These are phyloP conservation scores for Bovichtus variegatus DNA, from an alignment of 2,797 vertebrate genomes.

Conservation along the genomic window DNA sequence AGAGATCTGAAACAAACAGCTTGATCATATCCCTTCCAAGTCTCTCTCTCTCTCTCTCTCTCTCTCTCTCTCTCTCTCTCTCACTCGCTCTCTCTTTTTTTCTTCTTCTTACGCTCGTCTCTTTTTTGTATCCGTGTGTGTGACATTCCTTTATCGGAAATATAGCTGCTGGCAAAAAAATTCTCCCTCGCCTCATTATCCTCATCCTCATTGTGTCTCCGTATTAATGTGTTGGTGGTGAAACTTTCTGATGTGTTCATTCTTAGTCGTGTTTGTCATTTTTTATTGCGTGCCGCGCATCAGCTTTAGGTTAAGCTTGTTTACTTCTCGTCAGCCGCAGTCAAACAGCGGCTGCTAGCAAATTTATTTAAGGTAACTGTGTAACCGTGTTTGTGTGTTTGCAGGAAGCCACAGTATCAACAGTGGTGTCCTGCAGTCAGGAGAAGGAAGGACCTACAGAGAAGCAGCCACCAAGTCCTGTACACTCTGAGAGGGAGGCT, in stretches of 20 bases:
- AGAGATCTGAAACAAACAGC: slow-evolving; percentile 52
- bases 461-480: slow-evolving; percentile 84
- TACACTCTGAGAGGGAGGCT: slow-evolving; percentile 93
- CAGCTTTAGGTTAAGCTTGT: slow-evolving; percentile 36
- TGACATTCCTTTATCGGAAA: slow-evolving; percentile 46
- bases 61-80: slow-evolving; percentile 31
- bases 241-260: slow-evolving; percentile 50
- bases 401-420: slow-evolving; percentile 84
- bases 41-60: slow-evolving; percentile 28
- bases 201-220: slow-evolving; percentile 47
- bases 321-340: slow-evolving; percentile 22
- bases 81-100: slow-evolving; percentile 31
- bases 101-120: slow-evolving; percentile 37
- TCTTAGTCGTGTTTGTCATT: slow-evolving; percentile 40
- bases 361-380: slow-evolving; percentile 4
- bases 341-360: background rate
- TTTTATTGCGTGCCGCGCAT: slow-evolving; percentile 26
- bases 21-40: slow-evolving; percentile 65
- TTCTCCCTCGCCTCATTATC: slow-evolving; percentile 58
- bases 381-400: slow-evolving; percentile 11
- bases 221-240: slow-evolving; percentile 34
- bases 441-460: slow-evolving; percentile 90
- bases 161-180: slow-evolving; percentile 49
- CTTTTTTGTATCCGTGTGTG: slow-evolving; percentile 15
- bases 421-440: slow-evolving; percentile 90